Evolutionary conservation across 1,140 invertebrate genomes (phyloP).

Genomic region (Prorops nasuta): DNA sequence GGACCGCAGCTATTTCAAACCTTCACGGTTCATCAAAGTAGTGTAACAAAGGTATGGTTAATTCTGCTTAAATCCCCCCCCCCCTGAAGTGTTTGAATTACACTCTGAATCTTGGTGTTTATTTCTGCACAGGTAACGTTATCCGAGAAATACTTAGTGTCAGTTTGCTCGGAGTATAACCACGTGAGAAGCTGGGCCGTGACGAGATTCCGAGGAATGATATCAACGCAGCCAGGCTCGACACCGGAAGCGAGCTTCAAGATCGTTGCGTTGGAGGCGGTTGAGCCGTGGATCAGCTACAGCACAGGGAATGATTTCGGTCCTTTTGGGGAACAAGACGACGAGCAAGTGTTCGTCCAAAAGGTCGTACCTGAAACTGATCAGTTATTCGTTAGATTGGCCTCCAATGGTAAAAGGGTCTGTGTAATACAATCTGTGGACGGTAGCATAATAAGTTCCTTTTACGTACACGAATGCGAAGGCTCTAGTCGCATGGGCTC

Average conservation of each 20-base stretch:
- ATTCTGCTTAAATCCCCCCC: neutral
- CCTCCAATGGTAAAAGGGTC: constrained; percentile 94
- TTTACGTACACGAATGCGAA: constrained; percentile 96
- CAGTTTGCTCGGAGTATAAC: constrained; percentile 96
- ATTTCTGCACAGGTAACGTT: constrained; percentile 81
- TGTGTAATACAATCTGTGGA: constrained; percentile 94
- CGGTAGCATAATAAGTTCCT: constrained; percentile 90
- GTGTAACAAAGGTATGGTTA: constrained; percentile 80
- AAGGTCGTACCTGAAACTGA: constrained; percentile 96
- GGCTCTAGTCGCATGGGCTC: constrained; percentile 90
- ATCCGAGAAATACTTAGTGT: constrained; percentile 95
- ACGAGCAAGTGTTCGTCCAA: constrained; percentile 97
- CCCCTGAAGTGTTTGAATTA: neutral
- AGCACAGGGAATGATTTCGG: constrained; percentile 82
- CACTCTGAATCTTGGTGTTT: no score
- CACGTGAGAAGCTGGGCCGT: constrained; percentile 97
- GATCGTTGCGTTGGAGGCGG: constrained; percentile 85
- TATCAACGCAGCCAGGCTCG: constrained; percentile 96
- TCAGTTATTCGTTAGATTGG: constrained; percentile 88
- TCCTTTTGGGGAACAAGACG: constrained; percentile 96
- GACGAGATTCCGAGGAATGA: constrained; percentile 93
- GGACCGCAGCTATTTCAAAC: constrained; percentile 97
- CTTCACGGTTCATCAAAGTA: constrained; percentile 95
- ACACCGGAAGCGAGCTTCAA: constrained; percentile 96
- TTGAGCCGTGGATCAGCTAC: constrained; percentile 75